Evolutionary conservation across 2,888 invertebrate species (phyloP), one percentile per base, ranked within the genome.

Genomic region (Oscheius onirici): DNA sequence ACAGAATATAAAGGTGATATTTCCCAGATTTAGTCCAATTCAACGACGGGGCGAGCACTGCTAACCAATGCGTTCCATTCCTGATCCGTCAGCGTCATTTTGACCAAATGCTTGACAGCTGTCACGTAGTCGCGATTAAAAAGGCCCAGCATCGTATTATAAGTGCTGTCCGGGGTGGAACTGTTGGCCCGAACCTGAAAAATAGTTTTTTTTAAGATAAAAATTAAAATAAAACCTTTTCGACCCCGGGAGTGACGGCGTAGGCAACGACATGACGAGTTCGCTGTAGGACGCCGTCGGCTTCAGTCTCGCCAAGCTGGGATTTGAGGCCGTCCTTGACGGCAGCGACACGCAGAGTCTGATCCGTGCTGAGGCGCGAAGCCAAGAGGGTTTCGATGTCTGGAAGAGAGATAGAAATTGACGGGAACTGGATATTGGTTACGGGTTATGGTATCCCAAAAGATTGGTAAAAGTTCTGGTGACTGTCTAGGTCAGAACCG

Each of bases 61-160:
- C 41, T 41, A 3, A 52, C 54, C 17, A 66, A 40, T 1, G 66
- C 40, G 24, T 66, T 66, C 66, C 66, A 66, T n/a, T 66, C 66
- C 22, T 51, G 41, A 13, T 52, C 52, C 2, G 66, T 52, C 41
- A 66, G 24, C 2, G 66, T 66, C 52, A 66, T 66, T 20, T 66
- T 66, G 41, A 66, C 54, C 34, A 66, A 22, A 54, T 66, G 66
- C n/a, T 66, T 66, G 13, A 66, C 66, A 26, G 66, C 66, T 8
- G 66, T 34, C 22, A 66, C 54, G 26, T 66, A 66, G 41, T 52
- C 52, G 6, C 28, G 40, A 15, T 26, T 66, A 41, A 66, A 66
- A 15, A 66, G 54, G 11, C 40, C 51, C 3, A 66, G 66, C 66
- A 66, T 66, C 20, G 66, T 54, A n/a, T 52, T 41, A 41, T 66